A percentile compares a stretch with the other conserved stretches of the same genome.
Evolutionary conservation across 1,140 invertebrate genomes (phyloP).

Genomic region (Zaprionus gabonicus): DNA sequence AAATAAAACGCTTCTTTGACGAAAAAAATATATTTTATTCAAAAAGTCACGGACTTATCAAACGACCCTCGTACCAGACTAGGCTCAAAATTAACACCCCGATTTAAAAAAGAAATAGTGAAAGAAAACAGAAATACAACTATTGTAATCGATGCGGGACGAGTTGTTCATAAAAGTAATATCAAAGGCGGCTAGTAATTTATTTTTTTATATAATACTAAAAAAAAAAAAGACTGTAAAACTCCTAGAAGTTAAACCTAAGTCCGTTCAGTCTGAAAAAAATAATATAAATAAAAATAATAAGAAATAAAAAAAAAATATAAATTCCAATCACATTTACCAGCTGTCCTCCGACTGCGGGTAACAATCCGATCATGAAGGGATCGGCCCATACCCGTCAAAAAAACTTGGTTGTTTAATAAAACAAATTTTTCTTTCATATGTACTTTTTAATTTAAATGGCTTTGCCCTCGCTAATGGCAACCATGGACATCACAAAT

Average conservation of each 20-base stretch:
- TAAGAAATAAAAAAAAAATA: neutral
- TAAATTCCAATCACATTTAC: neutral
- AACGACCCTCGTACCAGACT: neutral
- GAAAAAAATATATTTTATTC: too few relatives aligned
- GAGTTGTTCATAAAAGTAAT: neutral
- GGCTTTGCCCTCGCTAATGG: neutral
- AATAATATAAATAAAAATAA: too few relatives aligned
- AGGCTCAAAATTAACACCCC: neutral
- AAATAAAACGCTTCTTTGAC: too few relatives aligned
- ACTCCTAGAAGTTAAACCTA: neutral
- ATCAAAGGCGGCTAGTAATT: neutral
- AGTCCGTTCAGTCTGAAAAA: neutral
- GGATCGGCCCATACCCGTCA: too few relatives aligned
- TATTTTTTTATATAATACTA: too few relatives aligned
- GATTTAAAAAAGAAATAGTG: slow-evolving; percentile 5
- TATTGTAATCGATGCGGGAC: neutral
- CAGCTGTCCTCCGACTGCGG: neutral
- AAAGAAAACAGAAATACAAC: slow-evolving; percentile 2
- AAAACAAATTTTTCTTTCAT: neutral
- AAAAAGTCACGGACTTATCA: too few relatives aligned
- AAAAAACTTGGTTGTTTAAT: neutral
- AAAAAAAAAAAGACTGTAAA: too few relatives aligned
- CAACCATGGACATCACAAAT: too few relatives aligned
- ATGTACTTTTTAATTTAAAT: neutral
- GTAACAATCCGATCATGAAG: neutral